Conservation (phyloP, 2,888 invertebrate genomes). For the Drosophila multiciliata region DNA sequence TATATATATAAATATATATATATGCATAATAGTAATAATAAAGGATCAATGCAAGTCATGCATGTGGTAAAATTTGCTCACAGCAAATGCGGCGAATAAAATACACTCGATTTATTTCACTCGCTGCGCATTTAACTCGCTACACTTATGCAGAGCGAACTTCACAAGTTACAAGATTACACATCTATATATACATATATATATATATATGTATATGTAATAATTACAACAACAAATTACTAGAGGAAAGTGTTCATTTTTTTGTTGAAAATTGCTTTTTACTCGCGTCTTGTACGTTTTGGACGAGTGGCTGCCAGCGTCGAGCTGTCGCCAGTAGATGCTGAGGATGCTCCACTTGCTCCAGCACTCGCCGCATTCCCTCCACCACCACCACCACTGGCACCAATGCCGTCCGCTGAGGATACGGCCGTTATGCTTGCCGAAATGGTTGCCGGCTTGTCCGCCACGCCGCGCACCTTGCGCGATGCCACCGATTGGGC, state of each 20-base stretch:
- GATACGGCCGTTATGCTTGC: constrained; percentile 70
- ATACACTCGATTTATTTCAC: not conserved
- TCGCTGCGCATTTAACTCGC: not conserved
- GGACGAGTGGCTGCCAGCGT: constrained; percentile 76
- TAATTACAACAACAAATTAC: constrained; percentile 59
- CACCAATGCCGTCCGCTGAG: constrained; percentile 42
- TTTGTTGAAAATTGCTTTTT: constrained; percentile 30
- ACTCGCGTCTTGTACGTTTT: constrained; percentile 81
- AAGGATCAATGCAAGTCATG: constrained; percentile 31
- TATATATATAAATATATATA: constrained; percentile 36
- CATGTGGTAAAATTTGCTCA: constrained; percentile 28
- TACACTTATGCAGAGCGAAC: not conserved
- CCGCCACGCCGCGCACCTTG: constrained; percentile 86
- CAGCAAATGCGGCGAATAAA: constrained; percentile 13
- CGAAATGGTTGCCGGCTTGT: constrained; percentile 80
- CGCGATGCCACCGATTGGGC: constrained; percentile 92
- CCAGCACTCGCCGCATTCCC: constrained; percentile 27
- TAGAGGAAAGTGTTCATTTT: constrained; percentile 18
- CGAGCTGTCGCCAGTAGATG: constrained; percentile 59
- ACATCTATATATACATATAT: constrained; percentile 4
- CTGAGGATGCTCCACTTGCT: constrained; percentile 30
- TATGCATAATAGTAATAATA: constrained; percentile 59
- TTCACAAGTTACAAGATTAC: constrained; percentile 43
- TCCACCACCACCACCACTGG: constrained; percentile 15
- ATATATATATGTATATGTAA: constrained; percentile 17